phyloP scores from a whole-genome alignment of 2,888 invertebrate genomes.

The Lampropteryx suffumata region DNA sequence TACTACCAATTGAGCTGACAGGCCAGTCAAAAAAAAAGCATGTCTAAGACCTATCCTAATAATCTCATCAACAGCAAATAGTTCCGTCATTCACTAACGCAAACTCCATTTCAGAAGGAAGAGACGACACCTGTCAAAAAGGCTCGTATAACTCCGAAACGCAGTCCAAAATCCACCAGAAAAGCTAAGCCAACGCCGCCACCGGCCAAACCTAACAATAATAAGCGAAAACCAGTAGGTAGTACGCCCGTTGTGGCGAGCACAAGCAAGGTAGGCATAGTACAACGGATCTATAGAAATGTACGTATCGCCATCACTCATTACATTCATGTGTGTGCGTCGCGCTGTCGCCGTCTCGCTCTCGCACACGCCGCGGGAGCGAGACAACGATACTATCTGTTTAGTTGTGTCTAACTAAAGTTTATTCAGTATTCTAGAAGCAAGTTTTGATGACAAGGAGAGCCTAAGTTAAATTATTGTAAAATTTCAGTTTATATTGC shows the following conservation, averaged over 20 bases:
- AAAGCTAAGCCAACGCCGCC: conserved; percentile 46
- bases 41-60: too few species aligned
- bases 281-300: conserved; percentile 83
- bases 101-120: conserved; percentile 50
- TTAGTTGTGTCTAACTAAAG: conserved; percentile 4
- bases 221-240: conserved; percentile 69
- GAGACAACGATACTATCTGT: conserved; percentile 40
- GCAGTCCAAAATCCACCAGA: conserved; percentile 65
- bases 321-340: conserved; percentile 62
- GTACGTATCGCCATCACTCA: conserved; percentile 80
- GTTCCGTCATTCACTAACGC: background rate
- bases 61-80: too few species aligned
- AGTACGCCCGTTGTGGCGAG: conserved; percentile 71
- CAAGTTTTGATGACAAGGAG: conserved; percentile 2
- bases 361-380: conserved; percentile 36
- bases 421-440: background rate
- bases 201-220: conserved; percentile 47
- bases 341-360: conserved; percentile 43
- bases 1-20: too few species aligned
- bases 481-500: background rate
- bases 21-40: too few species aligned
- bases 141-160: conserved; percentile 64
- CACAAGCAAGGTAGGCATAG: conserved; percentile 83
- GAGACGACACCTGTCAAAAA: conserved; percentile 64
- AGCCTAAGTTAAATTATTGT: background rate